Conservation (phyloP, 53 echinoderm and acorn worm genomes). For the Zoroaster sp. region DNA sequence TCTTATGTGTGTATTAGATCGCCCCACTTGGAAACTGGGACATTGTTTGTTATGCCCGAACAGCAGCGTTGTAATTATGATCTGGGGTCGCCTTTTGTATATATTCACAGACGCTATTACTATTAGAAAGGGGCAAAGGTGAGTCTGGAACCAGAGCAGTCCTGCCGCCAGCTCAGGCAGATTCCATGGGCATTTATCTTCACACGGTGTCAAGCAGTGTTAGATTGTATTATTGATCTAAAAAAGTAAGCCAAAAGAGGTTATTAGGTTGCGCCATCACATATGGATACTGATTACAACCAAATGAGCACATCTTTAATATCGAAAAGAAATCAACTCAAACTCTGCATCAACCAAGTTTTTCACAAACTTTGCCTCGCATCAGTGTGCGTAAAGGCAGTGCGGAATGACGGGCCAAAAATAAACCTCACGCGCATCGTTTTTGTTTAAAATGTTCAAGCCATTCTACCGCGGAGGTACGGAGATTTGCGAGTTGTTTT, state of each 20-base stretch:
- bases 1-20: conserved; percentile 50
- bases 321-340: neutral
- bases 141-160: neutral
- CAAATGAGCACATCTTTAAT: neutral
- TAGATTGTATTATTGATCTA: conserved; percentile 22
- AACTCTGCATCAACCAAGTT: too few relatives aligned
- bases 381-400: too few relatives aligned
- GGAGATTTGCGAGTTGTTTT: conserved; percentile 35
- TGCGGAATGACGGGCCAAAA: too few relatives aligned
- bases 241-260: conserved; percentile 13
- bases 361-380: too few relatives aligned
- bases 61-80: conserved; percentile 48
- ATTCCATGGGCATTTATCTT: conserved; percentile 38
- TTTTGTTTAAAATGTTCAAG: neutral
- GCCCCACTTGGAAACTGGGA: conserved; percentile 46
- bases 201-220: conserved; percentile 28
- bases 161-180: conserved; percentile 15
- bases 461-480: neutral
- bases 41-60: conserved; percentile 45
- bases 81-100: conserved; percentile 47
- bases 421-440: neutral
- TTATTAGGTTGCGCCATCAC: conserved; percentile 39
- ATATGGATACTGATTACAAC: conserved; percentile 3
- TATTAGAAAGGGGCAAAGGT: conserved; percentile 32
- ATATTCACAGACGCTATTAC: conserved; percentile 52